These are phyloP conservation scores for Spinus pinus DNA, from an alignment of 2,797 vertebrate genomes.

Conservation along the genomic window DNA sequence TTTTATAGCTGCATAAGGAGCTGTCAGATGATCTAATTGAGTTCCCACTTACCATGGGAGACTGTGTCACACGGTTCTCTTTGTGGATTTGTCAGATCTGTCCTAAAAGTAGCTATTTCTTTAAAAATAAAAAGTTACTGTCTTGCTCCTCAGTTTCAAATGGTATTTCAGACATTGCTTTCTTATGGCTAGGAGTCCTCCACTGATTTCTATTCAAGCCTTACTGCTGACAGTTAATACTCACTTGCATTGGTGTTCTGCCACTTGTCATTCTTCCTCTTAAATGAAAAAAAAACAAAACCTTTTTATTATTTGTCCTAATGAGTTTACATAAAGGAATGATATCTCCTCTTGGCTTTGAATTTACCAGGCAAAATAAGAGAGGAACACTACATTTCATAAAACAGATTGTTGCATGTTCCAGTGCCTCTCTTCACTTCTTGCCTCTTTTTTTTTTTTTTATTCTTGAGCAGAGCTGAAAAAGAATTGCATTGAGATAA, in stretches of 20 bases:
- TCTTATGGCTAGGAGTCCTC: not conserved
- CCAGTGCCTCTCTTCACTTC: not conserved
- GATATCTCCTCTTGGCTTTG: not conserved
- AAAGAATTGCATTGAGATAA: not conserved
- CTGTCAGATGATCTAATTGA: not conserved
- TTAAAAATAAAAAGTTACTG: not conserved
- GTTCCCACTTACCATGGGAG: not conserved
- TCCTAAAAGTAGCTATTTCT: not conserved
- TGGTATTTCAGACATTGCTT: not conserved
- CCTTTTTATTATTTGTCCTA: not conserved
- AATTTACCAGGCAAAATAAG: not conserved
- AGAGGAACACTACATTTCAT: not conserved
- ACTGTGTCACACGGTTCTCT: not conserved
- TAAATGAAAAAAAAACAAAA: not conserved
- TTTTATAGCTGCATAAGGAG: not conserved
- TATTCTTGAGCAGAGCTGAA: not conserved
- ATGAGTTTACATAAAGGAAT: not conserved
- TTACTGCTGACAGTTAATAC: not conserved
- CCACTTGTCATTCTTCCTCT: not conserved
- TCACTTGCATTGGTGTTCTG: not conserved
- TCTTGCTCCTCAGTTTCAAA: not conserved
- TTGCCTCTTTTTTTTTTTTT: not conserved
- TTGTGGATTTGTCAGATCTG: not conserved
- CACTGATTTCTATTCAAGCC: not conserved
- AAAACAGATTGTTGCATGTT: not conserved